Base-by-base conservation (phyloP, 2,797 vertebrate species). In the Cossypha niveicapilla region DNA sequence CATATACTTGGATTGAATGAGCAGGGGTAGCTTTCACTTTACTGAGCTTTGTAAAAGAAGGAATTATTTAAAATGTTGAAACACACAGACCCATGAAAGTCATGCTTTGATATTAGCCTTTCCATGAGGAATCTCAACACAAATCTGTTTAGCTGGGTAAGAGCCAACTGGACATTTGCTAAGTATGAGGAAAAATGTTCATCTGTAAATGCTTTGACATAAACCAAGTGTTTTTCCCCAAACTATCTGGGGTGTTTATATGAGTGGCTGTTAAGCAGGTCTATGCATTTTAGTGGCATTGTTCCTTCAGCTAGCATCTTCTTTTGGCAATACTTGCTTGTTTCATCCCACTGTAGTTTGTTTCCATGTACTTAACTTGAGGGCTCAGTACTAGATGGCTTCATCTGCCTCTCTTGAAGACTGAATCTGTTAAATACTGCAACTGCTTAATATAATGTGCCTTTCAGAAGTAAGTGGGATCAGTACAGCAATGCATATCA, bases 201-300 rank as follows among this genome's bases (percentile, higher is more conserved):
- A 44, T 35, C 58, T 94, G 53, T 90, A 90, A 93, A 90, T 88
- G 57, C 83, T 92, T 94, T 94, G 92, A 80, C 84, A 86, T 79
- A 86, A 91, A 96, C 56, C 66, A 86, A 95, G 67, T 82, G 71
- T 11, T 86, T 93, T 83, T 79, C 42, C 9, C 45, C 22, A 67
- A 7, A 75, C 57, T 82, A 4, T 76, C 61, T 79, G 77, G 28
- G 12, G 50, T 93, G 67, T 95, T 85, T 94, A 30, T 53, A 14
- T 75, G 53, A 56, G 71, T 32, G 65, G 21, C 72, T 96, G 39
- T 84, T 79, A 50, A 56, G 54, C 16, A 67, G 19, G 16, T 77
- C 70, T 76, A 2, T 4, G 3, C 5, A 3, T 76, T 93, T 85
- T 73, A 70, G 77, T 61, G 42, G 24, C 18, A 4, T 54, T 54